These are phyloP conservation scores for Sebastes iracundus DNA, from an alignment of 2,797 vertebrate genomes.

Conservation along the genomic window DNA sequence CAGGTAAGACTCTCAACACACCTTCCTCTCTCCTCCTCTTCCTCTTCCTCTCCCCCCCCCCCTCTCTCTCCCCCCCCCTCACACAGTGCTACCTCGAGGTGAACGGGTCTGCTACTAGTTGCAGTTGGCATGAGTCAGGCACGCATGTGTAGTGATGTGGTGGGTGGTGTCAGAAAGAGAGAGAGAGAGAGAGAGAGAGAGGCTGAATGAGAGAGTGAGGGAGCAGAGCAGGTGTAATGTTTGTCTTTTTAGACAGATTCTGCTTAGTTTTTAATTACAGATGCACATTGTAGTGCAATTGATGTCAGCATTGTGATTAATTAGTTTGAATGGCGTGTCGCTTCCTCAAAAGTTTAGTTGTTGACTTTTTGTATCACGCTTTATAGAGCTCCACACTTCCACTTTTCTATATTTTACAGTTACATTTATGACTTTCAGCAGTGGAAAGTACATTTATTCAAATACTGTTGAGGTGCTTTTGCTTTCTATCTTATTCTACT, in stretches of 20 bases:
- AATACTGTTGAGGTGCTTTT: neutral
- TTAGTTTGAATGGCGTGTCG: conserved; percentile 28
- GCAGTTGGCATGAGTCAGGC: conserved; percentile 72
- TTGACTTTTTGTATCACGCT: conserved; percentile 38
- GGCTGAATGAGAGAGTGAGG: conserved; percentile 10
- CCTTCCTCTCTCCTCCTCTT: neutral
- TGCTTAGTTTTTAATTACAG: conserved; percentile 29
- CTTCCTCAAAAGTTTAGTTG: conserved; percentile 54
- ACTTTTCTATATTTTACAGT: conserved; percentile 26
- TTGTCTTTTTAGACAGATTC: conserved; percentile 27
- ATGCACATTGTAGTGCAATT: conserved; percentile 13
- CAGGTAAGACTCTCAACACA: conserved; percentile 82
- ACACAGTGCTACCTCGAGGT: conserved; percentile 62
- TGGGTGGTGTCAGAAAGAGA: conserved; percentile 66
- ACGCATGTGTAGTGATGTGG: conserved; percentile 72
- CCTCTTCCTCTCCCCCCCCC: neutral
- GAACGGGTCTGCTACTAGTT: conserved; percentile 75
- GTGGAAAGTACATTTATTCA: neutral
- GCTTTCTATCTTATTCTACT: neutral
- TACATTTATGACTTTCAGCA: neutral
- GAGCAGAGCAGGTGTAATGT: conserved; percentile 64
- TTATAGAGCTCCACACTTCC: neutral
- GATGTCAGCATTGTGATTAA: conserved; percentile 32
- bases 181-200: neutral
- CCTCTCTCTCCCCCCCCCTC: neutral